A percentile compares a stretch with the other conserved stretches of the same genome.
Conservation (phyloP, 92 coral and sea anemone genomes). For the Actinernus sp. region DNA sequence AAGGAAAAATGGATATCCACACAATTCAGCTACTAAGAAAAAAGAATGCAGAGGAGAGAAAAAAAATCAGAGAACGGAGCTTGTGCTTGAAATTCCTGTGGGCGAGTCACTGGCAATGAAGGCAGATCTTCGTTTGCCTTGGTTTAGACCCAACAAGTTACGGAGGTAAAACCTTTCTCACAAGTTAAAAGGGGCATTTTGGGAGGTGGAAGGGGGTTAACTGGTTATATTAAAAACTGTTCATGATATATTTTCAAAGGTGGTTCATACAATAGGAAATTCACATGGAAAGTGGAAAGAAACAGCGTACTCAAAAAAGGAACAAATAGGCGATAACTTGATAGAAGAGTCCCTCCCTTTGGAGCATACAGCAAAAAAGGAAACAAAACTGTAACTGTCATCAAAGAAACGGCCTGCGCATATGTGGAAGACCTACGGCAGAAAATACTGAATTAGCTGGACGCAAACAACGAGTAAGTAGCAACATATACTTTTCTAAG, state of each 20-base stretch:
- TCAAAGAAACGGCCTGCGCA: constrained; percentile 11
- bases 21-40: background rate
- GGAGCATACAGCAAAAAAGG: background rate
- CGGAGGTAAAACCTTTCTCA: too few species aligned
- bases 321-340: constrained; percentile 2
- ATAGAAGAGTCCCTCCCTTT: background rate
- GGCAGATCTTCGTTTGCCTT: constrained; percentile 4
- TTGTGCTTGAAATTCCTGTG: constrained; percentile 8
- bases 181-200: too few species aligned
- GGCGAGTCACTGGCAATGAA: constrained; percentile 17
- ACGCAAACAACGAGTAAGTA: background rate
- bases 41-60: background rate
- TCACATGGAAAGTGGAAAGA: constrained; percentile 7
- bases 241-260: too few species aligned
- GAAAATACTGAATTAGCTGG: background rate
- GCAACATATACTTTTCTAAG: constrained; percentile 18
- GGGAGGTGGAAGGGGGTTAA: too few species aligned
- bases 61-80: background rate
- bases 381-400: constrained; percentile 1
- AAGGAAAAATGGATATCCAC: background rate
- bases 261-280: too few species aligned
- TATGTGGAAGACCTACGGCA: constrained; percentile 6
- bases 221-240: too few species aligned
- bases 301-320: constrained; percentile 5
- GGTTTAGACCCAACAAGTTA: background rate